Base-by-base conservation (phyloP, 2,113 vertebrate genomes). In the Sturnira hondurensis region DNA sequence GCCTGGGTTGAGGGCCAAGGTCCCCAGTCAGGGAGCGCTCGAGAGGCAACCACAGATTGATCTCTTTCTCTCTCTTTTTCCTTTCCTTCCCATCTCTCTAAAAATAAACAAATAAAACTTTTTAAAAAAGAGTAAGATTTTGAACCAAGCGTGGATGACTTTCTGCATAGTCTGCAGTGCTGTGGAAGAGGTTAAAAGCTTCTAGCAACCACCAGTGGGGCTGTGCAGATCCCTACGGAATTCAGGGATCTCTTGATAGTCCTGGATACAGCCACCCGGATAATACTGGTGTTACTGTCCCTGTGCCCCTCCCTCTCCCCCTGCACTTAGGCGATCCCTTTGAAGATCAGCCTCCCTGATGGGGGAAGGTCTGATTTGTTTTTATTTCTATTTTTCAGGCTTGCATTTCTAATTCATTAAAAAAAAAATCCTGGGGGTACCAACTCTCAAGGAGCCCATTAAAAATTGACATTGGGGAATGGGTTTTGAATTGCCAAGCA, bases 401-500 rank as follows among this genome's bases (percentile, higher is more conserved):
- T 58, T 82, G 28, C 33, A 52, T 95, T 96, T 82, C 68, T 20
- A 93, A 54, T 65, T 96, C 91, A 61, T 97, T 95, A 78, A 52
- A 89, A 86, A 58, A 82, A 61, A 86, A 92, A 92, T 83, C 96
- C 61, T 63, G 36, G 20, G 26, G 31, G 70, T 58, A 38, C 41
- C 52, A 74, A 9, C 22, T 89, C 61, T 83, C 74, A 33, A 95
- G 56, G 71, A 83, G 16, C 45, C 80, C 52, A 31, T 77, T 86
- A 83, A 86, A 45, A 22, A 68, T 68, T 92, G 73, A 67, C 93
- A 74, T 11, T 24, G 11, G 78, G 87, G 84, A 93, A 83, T 47
- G 47, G 52, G n/a, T 78, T 96, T 86, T 71, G 56, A 95, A 92
- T 68, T 85, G 50, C 74, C 43, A 89, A 52, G 38, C 61, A 58